These are phyloP conservation scores for Eretmochelys imbricata DNA, from an alignment of 2,113 vertebrate species.

Conservation along the genomic window DNA sequence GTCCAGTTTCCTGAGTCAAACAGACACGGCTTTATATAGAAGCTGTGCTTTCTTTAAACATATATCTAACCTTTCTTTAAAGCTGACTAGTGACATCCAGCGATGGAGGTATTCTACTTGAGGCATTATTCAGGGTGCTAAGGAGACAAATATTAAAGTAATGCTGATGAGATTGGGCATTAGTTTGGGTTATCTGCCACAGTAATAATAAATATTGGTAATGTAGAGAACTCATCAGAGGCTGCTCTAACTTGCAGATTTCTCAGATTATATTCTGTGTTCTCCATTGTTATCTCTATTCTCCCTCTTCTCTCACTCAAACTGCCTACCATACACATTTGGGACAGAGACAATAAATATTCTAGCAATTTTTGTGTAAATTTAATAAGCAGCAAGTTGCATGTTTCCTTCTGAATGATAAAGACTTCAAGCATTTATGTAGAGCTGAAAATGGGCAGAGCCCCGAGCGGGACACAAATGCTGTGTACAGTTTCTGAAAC, in stretches of 20 bases:
- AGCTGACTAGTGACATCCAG: background rate
- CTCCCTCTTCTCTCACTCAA: background rate
- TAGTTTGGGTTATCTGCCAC: background rate
- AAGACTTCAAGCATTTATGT: background rate
- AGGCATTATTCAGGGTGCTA: background rate
- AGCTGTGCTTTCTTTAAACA: background rate
- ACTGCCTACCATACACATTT: background rate
- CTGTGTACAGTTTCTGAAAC: background rate
- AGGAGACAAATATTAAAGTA: background rate
- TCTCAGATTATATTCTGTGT: background rate
- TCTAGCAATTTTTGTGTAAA: background rate
- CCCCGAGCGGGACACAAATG: background rate
- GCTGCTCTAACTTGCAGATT: background rate
- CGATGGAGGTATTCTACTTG: background rate
- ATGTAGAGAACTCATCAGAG: background rate
- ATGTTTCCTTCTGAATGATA: background rate
- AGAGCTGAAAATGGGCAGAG: background rate
- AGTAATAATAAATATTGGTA: background rate
- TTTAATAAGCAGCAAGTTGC: background rate
- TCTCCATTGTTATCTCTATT: background rate
- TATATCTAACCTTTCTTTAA: background rate
- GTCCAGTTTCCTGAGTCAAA: background rate
- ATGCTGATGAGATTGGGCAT: background rate
- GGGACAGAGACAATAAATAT: background rate
- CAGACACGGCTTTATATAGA: background rate